Evolutionary conservation across 2,113 vertebrate species (phyloP), one percentile per base, ranked within the genome.

Genomic region (Indri indri): DNA sequence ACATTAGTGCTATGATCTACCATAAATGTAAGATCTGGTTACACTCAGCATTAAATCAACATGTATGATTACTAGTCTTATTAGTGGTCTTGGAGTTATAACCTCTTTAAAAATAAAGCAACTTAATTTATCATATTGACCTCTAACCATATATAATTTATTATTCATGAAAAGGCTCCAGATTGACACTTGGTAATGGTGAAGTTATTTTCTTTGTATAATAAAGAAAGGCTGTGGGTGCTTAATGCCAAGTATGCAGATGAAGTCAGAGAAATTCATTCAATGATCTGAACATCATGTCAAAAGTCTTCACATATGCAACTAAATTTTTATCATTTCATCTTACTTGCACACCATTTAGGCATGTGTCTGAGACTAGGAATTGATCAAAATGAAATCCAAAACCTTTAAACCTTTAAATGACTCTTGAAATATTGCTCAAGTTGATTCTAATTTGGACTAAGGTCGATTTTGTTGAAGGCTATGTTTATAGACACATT

Each of bases 41-140:
- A 50, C 14, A 81, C 3, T 54, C 59, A 90, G 11, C 25, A 32
- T 52, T 94, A 5, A n/a, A 63, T 76, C 27, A 71, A 73, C 52
- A 92, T 76, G 12, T 34, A 95, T 4, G 5, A 85, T 83, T n/a
- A 83, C 14, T 16, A 42, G 30, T 54, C 30, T 90, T 90, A 47
- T 81, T 83, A 82, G 66, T 86, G 42, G 30, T 84, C 23, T 88
- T 85, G 76, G 47, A 79, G 63, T 91, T 66, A 93, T 6, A 91
- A 32, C 2, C 27, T 88, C 27, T 1, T 86, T 95, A 93, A 95
- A 95, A 96, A 86, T 70, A 97, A 96, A 96, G 32, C 18, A 97
- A 76, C 47, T 65, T 54, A 50, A 54, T 94, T 91, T 94, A 84
- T 93, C 42, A 76, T 54, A 47, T 74, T 96, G 88, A 93, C 91